A percentile compares a stretch with the other conserved stretches of the same genome.
Conservation (phyloP, 2,113 vertebrate genomes). For the Lampris megalopsis region DNA sequence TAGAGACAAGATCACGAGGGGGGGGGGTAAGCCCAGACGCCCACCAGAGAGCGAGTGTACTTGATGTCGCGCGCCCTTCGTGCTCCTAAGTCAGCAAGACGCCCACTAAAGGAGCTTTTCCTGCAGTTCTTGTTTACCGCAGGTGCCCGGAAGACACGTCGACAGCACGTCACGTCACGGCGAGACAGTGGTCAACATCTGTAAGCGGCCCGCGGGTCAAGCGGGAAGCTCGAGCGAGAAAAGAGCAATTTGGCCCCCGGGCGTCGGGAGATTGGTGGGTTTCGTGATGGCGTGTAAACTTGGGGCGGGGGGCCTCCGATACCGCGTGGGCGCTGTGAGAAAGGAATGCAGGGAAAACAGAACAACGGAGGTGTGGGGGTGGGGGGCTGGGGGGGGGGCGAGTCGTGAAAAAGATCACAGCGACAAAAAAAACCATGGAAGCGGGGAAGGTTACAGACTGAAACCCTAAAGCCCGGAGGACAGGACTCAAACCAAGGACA, state of each 20-base stretch:
- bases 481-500: no score
- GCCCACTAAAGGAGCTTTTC: neutral
- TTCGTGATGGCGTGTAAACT: slow-evolving; percentile 48
- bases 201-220: slow-evolving; percentile 37
- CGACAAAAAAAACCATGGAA: no score
- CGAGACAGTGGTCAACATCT: slow-evolving; percentile 18
- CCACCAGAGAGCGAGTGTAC: no score
- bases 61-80: no score
- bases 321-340: slow-evolving; percentile 6
- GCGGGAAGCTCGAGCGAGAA: slow-evolving; percentile 33
- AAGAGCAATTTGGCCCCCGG: slow-evolving; percentile 29
- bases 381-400: no score
- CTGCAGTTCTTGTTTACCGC: neutral
- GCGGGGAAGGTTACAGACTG: no score
- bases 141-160: slow-evolving; percentile 1
- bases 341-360: slow-evolving; percentile 18
- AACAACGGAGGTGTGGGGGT: no score
- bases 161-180: no score
- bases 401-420: no score
- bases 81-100: neutral
- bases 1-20: slow-evolving; percentile 1
- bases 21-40: no score
- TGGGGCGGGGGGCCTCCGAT: slow-evolving; percentile 17
- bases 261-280: slow-evolving; percentile 22
- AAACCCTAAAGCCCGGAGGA: no score